Evolutionary conservation across 2,113 vertebrate species (phyloP).

Genomic region (Oxyura jamaicensis): DNA sequence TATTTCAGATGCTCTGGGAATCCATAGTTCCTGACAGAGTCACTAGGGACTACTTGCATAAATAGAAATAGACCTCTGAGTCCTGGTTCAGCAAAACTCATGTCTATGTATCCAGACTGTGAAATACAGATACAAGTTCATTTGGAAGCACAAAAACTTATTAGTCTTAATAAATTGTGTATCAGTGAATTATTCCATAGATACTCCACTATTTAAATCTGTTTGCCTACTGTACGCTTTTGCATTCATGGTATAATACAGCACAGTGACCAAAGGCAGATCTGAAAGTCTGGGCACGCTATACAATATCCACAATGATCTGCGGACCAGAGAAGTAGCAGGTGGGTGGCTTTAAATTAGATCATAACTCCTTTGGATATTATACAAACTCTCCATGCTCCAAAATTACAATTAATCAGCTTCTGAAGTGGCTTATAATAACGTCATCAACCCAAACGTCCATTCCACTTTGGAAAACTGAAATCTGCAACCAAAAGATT

Average conservation of each 20-base stretch:
- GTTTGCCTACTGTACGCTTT: not conserved
- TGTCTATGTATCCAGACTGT: not conserved
- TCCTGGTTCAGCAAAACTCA: not conserved
- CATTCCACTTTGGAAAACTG: not conserved
- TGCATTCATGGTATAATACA: not conserved
- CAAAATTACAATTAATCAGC: not conserved
- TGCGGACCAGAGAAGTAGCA: not conserved
- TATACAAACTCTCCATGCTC: not conserved
- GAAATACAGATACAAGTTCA: not conserved
- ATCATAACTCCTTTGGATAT: not conserved
- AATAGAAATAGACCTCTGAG: constrained; percentile 37
- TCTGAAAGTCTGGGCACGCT: not conserved
- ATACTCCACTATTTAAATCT: not conserved
- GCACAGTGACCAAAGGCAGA: not conserved
- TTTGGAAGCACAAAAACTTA: not conserved
- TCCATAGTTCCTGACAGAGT: not conserved
- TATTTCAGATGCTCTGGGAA: constrained; percentile 36
- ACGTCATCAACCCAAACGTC: not conserved
- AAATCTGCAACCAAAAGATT: not conserved
- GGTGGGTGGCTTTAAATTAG: not conserved
- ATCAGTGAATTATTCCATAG: not conserved
- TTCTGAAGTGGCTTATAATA: not conserved
- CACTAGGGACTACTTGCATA: not conserved
- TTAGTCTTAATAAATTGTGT: not conserved
- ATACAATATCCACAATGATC: not conserved